These are phyloP conservation scores for Pempheris klunzingeri DNA, from an alignment of 2,797 vertebrate species.

Conservation along the genomic window DNA sequence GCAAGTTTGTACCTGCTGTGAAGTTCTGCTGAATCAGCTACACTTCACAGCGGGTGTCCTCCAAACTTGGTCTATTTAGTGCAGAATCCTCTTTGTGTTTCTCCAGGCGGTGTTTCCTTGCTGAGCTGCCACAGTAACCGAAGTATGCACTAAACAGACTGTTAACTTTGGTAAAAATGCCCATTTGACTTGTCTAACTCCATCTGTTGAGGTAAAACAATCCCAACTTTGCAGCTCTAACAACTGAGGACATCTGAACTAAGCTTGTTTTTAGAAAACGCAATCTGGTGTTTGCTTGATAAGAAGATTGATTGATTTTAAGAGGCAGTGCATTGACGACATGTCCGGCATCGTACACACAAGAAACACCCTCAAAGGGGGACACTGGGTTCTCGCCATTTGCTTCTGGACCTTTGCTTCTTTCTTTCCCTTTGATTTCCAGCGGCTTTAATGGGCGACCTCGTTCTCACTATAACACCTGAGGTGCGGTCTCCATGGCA, in stretches of 20 bases:
- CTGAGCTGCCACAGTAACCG: no score
- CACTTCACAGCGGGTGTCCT: no score
- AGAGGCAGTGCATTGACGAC: neutral
- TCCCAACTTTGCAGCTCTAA: no score
- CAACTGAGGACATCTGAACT: no score
- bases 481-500: conserved; percentile 10
- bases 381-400: neutral
- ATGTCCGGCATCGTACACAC: neutral
- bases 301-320: no score
- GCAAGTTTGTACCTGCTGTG: no score
- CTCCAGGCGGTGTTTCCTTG: no score
- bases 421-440: neutral
- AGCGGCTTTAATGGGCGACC: neutral
- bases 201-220: neutral
- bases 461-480: neutral
- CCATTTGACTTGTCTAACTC: neutral
- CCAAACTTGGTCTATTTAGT: no score
- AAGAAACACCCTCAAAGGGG: neutral
- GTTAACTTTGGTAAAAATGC: neutral
- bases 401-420: neutral
- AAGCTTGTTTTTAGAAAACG: neutral
- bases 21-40: no score
- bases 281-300: neutral
- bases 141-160: neutral
- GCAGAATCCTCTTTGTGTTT: no score